These are phyloP conservation scores for Melanotaenia boesemani DNA, from an alignment of 2,797 vertebrate genomes.

Conservation along the genomic window DNA sequence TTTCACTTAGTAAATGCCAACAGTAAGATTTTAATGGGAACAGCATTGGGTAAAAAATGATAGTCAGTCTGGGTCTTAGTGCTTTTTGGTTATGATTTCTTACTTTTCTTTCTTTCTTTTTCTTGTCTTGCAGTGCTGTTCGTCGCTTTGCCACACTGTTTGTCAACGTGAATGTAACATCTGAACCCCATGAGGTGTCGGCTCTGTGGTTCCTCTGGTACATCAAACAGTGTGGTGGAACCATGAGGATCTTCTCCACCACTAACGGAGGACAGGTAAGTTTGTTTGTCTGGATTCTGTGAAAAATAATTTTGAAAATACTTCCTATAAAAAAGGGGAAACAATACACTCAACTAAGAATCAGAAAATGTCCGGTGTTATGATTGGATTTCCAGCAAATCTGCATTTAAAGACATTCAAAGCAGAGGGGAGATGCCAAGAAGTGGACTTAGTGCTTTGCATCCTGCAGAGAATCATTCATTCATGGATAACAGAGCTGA, in stretches of 20 bases:
- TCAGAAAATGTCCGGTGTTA: neutral
- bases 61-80: too few species aligned
- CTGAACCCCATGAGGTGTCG: conserved; percentile 95
- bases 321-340: neutral
- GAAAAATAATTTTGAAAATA: neutral
- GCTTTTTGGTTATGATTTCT: neutral
- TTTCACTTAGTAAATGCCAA: too few species aligned
- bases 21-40: too few species aligned
- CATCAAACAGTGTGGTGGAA: conserved; percentile 95
- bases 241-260: conserved; percentile 92
- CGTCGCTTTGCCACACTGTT: conserved; percentile 90
- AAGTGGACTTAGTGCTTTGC: neutral
- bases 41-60: too few species aligned
- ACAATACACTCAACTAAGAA: neutral
- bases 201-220: conserved; percentile 99
- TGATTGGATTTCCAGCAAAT: neutral
- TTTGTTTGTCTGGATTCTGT: neutral
- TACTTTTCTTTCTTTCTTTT: too few species aligned
- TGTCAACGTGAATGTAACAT: conserved; percentile 94
- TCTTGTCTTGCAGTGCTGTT: conserved; percentile 77
- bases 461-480: neutral
- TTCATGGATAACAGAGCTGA: neutral
- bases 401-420: neutral
- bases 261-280: conserved; percentile 94
- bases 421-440: neutral